Base-by-base conservation (phyloP, 2,888 invertebrate genomes). In the Temnothorax ravouxi region DNA sequence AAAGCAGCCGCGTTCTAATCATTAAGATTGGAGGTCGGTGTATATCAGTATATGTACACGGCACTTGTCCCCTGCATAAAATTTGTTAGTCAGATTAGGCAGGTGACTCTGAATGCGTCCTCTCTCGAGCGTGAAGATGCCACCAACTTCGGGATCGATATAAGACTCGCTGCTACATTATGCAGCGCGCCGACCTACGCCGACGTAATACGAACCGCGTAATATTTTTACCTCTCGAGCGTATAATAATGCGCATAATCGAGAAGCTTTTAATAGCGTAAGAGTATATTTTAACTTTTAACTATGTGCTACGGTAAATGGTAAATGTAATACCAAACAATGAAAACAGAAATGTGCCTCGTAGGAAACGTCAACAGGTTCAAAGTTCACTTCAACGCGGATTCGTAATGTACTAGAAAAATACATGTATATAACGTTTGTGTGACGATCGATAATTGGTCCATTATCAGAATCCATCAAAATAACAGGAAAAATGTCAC, bases 51-150 rank as follows among this genome's bases (percentile, higher is more conserved):
- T 29, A 41, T 29, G 62, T 56, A 50, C 21, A 66, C 61, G 83
- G 75, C 83, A 71, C 67, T 79, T 81, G 47, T 67, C 54, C 50
- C 71, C 52, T 62, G 47, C 38, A 81, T 52, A 38, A 59, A 81
- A 88, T 89, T 86, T 88, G 88, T 86, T 86, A 86, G 84, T 86
- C 88, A 84, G 85, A 89, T 89, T 84, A 89, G 71, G 80, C 87
- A 89, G 88, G 88, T 88, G 89, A 84, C 69, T 76, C 71, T 64
- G 59, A 81, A 77, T 76, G 80, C 84, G 75, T 83, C 52, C 77
- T 67, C 74, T 81, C 56, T 29, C 61, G 61, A 50, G 59, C 47
- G 8, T 21, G 25, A 52, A 81, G 64, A 69, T 80, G 69, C 79
- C 71, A 38, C 59, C 41, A 79, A 69, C 61, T 77, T 77, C 47